Percentiles rank a stretch among this genome's conserved stretches.
Conservation (phyloP, 2,888 invertebrate genomes). For the Kuschelorhynchus macadamiae region DNA sequence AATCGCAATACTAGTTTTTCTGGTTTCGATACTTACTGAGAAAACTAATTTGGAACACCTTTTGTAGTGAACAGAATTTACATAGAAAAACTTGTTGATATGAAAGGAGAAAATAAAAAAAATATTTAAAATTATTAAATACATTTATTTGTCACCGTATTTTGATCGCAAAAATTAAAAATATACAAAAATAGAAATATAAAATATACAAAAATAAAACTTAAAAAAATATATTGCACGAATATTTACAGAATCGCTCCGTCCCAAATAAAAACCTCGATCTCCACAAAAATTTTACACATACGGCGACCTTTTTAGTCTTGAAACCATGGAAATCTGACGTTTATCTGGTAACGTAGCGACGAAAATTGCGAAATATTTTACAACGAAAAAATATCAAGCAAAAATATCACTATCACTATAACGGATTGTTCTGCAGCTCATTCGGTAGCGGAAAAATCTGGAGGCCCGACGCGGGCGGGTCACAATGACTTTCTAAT, state of each 20-base stretch:
- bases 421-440: constrained; percentile 1
- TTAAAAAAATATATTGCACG: constrained; percentile 62
- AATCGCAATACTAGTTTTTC: too few species aligned
- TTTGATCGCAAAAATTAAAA: constrained; percentile 47
- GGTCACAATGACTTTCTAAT: constrained; percentile 37
- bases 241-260: constrained; percentile 60
- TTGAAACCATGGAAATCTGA: constrained; percentile 51
- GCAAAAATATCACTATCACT: constrained; percentile 39
- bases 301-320: constrained; percentile 54
- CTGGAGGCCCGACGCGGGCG: constrained; percentile 27
- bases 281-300: constrained; percentile 29
- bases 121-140: constrained; percentile 48
- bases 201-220: constrained; percentile 59
- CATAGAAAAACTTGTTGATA: too few species aligned
- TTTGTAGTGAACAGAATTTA: too few species aligned
- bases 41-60: too few species aligned
- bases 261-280: constrained; percentile 16
- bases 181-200: constrained; percentile 61
- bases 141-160: constrained; percentile 65
- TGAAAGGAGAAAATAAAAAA: too few species aligned
- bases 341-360: constrained; percentile 6
- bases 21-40: too few species aligned
- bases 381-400: constrained; percentile 35
- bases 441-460: not conserved
- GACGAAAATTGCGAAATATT: constrained; percentile 30